Conservation (phyloP, 2,797 vertebrate species). For the Buceros bicornis region DNA sequence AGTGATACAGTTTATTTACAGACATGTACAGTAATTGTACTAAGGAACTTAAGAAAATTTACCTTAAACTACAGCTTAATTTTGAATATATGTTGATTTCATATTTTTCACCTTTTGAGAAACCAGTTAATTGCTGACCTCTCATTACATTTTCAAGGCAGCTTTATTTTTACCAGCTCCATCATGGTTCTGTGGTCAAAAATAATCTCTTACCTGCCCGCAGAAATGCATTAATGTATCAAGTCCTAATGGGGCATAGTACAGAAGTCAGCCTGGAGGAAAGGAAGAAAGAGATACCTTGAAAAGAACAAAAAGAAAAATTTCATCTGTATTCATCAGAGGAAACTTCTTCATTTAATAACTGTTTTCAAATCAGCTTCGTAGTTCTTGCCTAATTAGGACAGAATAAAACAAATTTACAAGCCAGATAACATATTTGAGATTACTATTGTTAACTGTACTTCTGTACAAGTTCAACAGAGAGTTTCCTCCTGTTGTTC, state of each 20-base stretch:
- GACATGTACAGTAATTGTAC: not conserved
- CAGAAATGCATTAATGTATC: not conserved
- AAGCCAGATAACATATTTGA: not conserved
- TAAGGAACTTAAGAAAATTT: not conserved
- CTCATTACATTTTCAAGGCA: not conserved
- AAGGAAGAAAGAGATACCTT: not conserved
- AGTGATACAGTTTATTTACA: not conserved
- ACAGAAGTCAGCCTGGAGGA: not conserved
- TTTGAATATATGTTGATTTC: not conserved
- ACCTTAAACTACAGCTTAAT: not conserved
- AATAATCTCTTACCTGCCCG: not conserved
- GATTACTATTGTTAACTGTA: not conserved
- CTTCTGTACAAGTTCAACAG: not conserved
- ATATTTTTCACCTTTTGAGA: not conserved
- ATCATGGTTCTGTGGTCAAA: not conserved
- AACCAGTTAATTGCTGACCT: not conserved
- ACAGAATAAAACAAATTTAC: not conserved
- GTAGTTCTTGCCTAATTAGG: not conserved
- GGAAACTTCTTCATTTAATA: not conserved
- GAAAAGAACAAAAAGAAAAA: not conserved
- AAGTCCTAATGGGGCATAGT: not conserved
- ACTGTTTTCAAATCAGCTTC: not conserved
- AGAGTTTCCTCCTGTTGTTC: conserved; percentile 40
- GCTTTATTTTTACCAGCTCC: not conserved
- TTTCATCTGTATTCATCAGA: not conserved